Percentiles rank a stretch among this genome's conserved stretches.
These are phyloP conservation scores for Stenodema calcarata DNA, from an alignment of 2,888 invertebrate species.

Conservation along the genomic window DNA sequence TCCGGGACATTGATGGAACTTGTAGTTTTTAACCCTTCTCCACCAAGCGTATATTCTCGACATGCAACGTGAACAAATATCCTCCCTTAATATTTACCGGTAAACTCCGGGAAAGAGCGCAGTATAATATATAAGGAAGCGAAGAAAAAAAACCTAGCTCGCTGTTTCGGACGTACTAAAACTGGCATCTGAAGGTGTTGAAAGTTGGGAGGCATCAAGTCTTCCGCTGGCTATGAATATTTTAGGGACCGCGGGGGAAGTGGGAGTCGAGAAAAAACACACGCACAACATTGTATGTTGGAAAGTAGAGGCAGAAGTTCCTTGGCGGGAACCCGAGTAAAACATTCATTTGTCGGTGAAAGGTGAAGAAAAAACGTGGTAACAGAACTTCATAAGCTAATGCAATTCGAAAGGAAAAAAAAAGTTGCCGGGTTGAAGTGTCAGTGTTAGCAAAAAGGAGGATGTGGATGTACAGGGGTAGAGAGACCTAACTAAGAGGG, in stretches of 20 bases:
- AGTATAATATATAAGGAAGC: background rate
- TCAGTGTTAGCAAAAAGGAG: background rate
- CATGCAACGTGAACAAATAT: background rate
- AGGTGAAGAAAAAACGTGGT: conserved; percentile 13
- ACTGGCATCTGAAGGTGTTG: background rate
- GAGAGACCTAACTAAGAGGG: conserved; percentile 41
- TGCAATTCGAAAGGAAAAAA: conserved; percentile 28
- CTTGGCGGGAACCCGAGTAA: conserved; percentile 35
- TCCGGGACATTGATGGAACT: background rate
- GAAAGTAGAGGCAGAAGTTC: background rate
- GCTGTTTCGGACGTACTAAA: background rate
- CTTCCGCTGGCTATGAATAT: conserved; percentile 31
- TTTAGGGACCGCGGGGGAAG: background rate
- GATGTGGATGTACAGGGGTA: background rate
- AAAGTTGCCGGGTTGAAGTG: background rate
- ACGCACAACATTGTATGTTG: conserved; percentile 1
- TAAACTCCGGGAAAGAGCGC: background rate
- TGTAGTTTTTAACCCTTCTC: background rate
- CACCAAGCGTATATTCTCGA: background rate
- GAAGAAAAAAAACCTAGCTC: background rate
- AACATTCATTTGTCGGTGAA: conserved; percentile 43
- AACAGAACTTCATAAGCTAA: conserved; percentile 35
- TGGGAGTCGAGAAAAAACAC: background rate
- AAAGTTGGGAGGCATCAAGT: conserved; percentile 32
- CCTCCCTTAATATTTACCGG: conserved; percentile 15